Conservation (phyloP, 64 coral and sea anemone genomes). For the Montipora efflorescens region DNA sequence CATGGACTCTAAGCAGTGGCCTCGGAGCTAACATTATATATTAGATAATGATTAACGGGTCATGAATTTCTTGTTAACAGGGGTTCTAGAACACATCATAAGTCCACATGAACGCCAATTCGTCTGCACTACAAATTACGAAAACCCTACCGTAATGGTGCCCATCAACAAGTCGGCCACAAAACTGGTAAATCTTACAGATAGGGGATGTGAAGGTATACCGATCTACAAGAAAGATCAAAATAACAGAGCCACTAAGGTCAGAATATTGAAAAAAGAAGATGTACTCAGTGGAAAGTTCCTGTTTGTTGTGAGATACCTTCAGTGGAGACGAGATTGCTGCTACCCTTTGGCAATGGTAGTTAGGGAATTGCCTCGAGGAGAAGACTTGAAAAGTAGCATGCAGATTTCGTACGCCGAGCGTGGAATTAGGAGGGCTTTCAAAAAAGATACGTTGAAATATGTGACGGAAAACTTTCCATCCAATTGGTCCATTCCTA, state of each 20-base stretch:
- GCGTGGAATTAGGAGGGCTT: conserved; percentile 7
- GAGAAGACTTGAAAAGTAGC: conserved; percentile 49
- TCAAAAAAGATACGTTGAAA: no score
- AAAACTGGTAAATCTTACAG: conserved; percentile 77
- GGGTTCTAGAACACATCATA: conserved; percentile 82
- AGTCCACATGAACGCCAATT: conserved; percentile 87
- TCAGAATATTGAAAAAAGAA: conserved; percentile 52
- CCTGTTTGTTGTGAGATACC: conserved; percentile 77
- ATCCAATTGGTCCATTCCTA: no score
- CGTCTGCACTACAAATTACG: conserved; percentile 70
- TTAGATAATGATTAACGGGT: not conserved
- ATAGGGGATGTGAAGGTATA: conserved; percentile 44
- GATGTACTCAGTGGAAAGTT: conserved; percentile 67
- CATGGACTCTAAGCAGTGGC: no score
- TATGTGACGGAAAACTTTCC: no score
- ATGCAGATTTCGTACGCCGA: conserved; percentile 75
- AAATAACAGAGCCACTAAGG: not conserved
- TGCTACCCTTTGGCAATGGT: conserved; percentile 58
- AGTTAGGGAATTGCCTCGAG: conserved; percentile 42
- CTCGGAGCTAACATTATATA: not conserved
- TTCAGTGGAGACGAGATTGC: conserved; percentile 75
- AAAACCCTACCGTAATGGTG: conserved; percentile 72
- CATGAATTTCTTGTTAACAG: conserved; percentile 8
- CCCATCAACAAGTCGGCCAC: conserved; percentile 90
- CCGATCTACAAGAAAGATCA: conserved; percentile 55